Evolutionary conservation across 1,140 invertebrate genomes (phyloP).

Genomic region (Platyura marginata): DNA sequence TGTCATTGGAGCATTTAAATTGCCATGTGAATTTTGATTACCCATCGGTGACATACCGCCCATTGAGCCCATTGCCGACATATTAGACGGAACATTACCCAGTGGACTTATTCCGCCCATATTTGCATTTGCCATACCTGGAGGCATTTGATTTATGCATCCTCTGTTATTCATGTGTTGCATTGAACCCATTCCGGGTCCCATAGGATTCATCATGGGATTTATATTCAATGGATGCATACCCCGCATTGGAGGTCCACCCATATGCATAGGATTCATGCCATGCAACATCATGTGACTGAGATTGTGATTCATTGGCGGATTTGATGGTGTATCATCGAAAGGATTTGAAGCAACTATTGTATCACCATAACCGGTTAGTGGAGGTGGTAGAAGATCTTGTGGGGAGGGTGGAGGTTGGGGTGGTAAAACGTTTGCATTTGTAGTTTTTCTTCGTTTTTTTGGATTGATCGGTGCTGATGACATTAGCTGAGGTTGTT

Average conservation of each 20-base stretch:
- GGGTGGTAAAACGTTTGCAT: conserved; percentile 27
- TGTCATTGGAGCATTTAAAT: conserved; percentile 34
- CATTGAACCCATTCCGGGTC: conserved; percentile 11
- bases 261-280: conserved; percentile 33
- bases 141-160: conserved; percentile 37
- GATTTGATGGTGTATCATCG: conserved; percentile 65
- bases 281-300: conserved; percentile 26
- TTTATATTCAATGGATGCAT: conserved; percentile 21
- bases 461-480: conserved; percentile 44
- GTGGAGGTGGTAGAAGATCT: conserved; percentile 62
- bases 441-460: conserved; percentile 45
- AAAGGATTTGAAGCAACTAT: conserved; percentile 91
- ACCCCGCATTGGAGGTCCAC: conserved; percentile 6
- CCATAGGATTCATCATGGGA: conserved; percentile 24
- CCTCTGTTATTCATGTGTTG: conserved; percentile 25
- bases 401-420: conserved; percentile 43
- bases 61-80: conserved; percentile 36
- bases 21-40: conserved; percentile 26
- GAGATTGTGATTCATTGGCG: conserved; percentile 19
- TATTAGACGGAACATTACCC: conserved; percentile 39
- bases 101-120: conserved; percentile 35
- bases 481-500: conserved; percentile 31
- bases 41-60: conserved; percentile 32
- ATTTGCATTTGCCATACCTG: conserved; percentile 21
- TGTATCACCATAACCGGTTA: conserved; percentile 76